These are phyloP conservation scores for Atopsyche davidsoni DNA, from an alignment of 1,140 invertebrate species.

Conservation along the genomic window DNA sequence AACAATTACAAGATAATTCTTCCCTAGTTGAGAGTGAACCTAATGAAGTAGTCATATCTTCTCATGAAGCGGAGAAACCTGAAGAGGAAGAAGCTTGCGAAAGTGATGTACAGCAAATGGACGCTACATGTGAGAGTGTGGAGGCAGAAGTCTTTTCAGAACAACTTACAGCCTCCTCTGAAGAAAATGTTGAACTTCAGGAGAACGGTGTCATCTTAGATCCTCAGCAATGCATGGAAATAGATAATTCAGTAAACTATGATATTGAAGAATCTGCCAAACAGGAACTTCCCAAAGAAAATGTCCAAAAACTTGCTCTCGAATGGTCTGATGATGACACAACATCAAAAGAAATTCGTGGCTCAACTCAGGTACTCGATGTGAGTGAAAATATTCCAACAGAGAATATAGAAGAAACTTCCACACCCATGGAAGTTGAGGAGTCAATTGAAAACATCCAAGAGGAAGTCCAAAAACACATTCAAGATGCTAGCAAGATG, in stretches of 20 bases:
- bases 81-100: constrained; percentile 7
- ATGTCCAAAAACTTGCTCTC: constrained; percentile 32
- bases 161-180: neutral
- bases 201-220: neutral
- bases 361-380: neutral
- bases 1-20: constrained; percentile 4
- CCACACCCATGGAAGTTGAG: constrained; percentile 33
- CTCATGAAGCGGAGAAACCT: constrained; percentile 14
- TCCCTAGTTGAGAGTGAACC: constrained; percentile 3
- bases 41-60: constrained; percentile 15
- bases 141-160: neutral
- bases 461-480: constrained; percentile 34
- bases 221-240: constrained; percentile 8
- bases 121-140: neutral
- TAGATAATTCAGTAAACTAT: constrained; percentile 10
- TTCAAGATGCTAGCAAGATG: constrained; percentile 6
- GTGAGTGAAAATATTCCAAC: neutral
- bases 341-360: constrained; percentile 26
- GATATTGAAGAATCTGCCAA: neutral
- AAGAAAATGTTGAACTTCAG: neutral
- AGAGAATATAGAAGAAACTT: constrained; percentile 5
- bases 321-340: constrained; percentile 47
- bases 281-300: constrained; percentile 6
- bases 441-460: constrained; percentile 47
- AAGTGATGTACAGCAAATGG: neutral